A percentile compares a stretch with the other conserved stretches of the same genome.
These are phyloP conservation scores for Ostrea edulis DNA, from an alignment of 1,140 invertebrate genomes.

Conservation along the genomic window DNA sequence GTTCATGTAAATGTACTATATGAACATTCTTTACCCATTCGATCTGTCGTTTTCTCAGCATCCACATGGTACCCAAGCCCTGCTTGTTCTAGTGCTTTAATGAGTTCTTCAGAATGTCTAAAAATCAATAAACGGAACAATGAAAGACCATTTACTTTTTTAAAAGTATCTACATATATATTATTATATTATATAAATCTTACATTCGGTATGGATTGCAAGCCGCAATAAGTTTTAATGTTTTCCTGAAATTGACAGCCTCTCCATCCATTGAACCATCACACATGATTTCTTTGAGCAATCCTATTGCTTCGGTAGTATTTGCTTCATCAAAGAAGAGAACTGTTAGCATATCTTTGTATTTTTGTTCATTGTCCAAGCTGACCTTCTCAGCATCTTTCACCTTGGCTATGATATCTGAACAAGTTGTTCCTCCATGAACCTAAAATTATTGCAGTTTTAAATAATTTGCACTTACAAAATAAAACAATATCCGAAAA, in stretches of 20 bases:
- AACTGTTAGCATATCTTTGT: conserved; percentile 54
- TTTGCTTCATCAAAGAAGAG: conserved; percentile 76
- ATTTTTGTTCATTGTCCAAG: conserved; percentile 54
- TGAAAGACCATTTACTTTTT: conserved; percentile 68
- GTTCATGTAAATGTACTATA: too few relatives aligned
- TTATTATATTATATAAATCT: conserved; percentile 2
- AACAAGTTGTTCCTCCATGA: conserved; percentile 71
- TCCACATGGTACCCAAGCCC: conserved; percentile 74
- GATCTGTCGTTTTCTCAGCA: conserved; percentile 69
- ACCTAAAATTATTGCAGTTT: too few relatives aligned
- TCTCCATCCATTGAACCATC: conserved; percentile 65
- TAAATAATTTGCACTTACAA: too few relatives aligned
- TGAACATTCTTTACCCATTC: conserved; percentile 59
- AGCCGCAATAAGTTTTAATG: conserved; percentile 69
- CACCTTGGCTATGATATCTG: conserved; percentile 66
- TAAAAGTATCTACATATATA: too few relatives aligned
- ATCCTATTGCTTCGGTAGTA: conserved; percentile 72
- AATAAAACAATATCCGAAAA: too few relatives aligned
- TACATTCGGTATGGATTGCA: conserved; percentile 73
- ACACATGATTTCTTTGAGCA: conserved; percentile 75
- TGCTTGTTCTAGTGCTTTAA: conserved; percentile 71
- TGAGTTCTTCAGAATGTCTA: conserved; percentile 74
- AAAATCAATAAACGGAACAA: neutral
- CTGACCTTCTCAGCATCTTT: conserved; percentile 61
- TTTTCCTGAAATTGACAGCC: conserved; percentile 51